Evolutionary conservation across 2,113 vertebrate species (phyloP).

Genomic region (Psophia crepitans): DNA sequence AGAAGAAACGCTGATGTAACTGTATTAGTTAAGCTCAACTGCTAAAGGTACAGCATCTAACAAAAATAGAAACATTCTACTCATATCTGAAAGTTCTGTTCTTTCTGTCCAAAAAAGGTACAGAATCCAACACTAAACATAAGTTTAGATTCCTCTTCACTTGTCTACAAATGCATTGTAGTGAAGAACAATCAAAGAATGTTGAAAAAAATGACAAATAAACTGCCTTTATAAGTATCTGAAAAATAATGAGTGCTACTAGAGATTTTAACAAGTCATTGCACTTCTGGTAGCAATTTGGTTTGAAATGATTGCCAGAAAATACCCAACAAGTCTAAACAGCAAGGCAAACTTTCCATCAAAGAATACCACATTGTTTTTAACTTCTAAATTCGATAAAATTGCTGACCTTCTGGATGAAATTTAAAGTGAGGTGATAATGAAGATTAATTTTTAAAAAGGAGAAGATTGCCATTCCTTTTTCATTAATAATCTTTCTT

Average conservation of each 20-base stretch:
- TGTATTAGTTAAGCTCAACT: background rate
- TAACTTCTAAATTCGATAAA: background rate
- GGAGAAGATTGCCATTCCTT: background rate
- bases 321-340: background rate
- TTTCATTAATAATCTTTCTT: background rate
- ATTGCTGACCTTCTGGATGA: background rate
- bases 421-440: slow-evolving; percentile 4
- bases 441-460: slow-evolving; percentile 2
- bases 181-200: background rate
- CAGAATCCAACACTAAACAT: no score
- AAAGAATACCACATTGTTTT: background rate
- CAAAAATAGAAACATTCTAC: no score
- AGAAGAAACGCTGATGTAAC: background rate
- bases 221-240: background rate
- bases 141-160: background rate
- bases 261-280: background rate
- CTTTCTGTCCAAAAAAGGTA: no score
- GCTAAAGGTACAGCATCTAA: background rate
- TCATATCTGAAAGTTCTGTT: no score
- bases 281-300: background rate
- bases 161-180: background rate
- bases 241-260: background rate
- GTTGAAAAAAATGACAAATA: background rate
- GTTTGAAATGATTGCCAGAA: background rate
- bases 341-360: background rate